Base-by-base conservation (phyloP, 1,140 invertebrate genomes). In the Drosophila pseudoobscura region DNA sequence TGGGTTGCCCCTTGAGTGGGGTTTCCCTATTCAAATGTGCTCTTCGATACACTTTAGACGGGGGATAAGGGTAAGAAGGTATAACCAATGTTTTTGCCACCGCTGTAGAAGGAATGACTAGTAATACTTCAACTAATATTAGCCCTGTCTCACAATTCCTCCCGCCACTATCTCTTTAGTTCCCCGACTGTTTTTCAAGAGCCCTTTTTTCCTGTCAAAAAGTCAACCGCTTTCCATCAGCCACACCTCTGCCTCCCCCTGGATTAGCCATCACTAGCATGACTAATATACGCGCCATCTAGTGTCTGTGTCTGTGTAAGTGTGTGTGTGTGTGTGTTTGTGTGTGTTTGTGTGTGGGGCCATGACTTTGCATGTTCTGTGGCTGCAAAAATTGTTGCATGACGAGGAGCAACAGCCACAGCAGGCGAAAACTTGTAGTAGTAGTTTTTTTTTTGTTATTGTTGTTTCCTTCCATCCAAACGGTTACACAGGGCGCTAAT, bases 381-480 rank as follows among this genome's bases (percentile, higher is more conserved):
- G 55, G 44, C 46, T 35, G 51, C 49, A 71, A 71, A 82, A 57
- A 71, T 80, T 80, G 82, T 78, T 80, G 82, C 82, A 85, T 80
- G 82, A 75, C 66, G 68, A 35, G 35, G 3, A 39, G 35, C 11
- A 39, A 39, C 35, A 39, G 50, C 58, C 51, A 17, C 43, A 13
- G 35, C 3, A 13, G 35, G 9, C 13, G 35, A 13, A 39, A 39
- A 57, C 60, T 64, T 53, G 65, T 54, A 62, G 68, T 53, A 50
- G 31, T 31, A 8, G 68, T 56, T 41, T 61, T 31, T 68, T 57
- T 3, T 20, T 17, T 20, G 20, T 20, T 20, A 1, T 20, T 20
- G 20, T 61, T 31, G 68, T 60, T 62, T 62, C 63, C 53, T 55
- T 63, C 60, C 63, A 71, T 63, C 60, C 63, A 71, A 31, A 62